Evolutionary conservation across 2,888 invertebrate genomes (phyloP), one percentile per base, ranked within the genome.

Genomic region (Schizaphis graminum): DNA sequence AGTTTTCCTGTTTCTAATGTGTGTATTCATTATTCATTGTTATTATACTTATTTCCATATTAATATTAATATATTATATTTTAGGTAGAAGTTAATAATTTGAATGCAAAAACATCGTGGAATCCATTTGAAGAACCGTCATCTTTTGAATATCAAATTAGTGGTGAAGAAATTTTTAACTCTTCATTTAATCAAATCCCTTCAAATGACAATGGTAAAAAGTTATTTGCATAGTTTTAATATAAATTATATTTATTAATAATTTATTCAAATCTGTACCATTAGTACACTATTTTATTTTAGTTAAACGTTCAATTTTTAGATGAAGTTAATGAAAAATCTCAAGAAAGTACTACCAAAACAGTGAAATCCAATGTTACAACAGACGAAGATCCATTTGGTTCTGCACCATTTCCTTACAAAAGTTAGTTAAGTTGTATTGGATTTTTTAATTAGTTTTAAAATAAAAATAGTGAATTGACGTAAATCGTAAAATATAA

Each of bases 51-150:
- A 86, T 91, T 21, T 57, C 26, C 57, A 8, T 77, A 77, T 77
- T 35, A 21, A 77, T 77, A 77, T 77, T 77, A 21, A 77, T 49
- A 53, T 26, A 26, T 35, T 53, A 96, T 96, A 91, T 96, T 96
- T 86, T 86, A 91, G 94, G 57, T 91, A 41, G 94, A 94, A 56
- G 41, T 85, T 53, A 90, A 90, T 84, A 94, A 91, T 61, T 53
- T 96, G 44, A 97, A 97, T 84, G 97, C 97, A 95, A 96, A 97
- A 77, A 96, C 97, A 11, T 97, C 97, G 95, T 98, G 98, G 98
- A 98, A 98, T 96, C 98, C 98, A 3, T 98, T 98, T 95, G 98
- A 97, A 95, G 97, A 97, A 95, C 96, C 97, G 26, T 56, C 91
- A 28, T 53, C 85, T 67, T 86, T 91, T 86, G 47, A 94, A 21